Conservation (phyloP, 2,888 invertebrate genomes). For the Leucozona laternaria region DNA sequence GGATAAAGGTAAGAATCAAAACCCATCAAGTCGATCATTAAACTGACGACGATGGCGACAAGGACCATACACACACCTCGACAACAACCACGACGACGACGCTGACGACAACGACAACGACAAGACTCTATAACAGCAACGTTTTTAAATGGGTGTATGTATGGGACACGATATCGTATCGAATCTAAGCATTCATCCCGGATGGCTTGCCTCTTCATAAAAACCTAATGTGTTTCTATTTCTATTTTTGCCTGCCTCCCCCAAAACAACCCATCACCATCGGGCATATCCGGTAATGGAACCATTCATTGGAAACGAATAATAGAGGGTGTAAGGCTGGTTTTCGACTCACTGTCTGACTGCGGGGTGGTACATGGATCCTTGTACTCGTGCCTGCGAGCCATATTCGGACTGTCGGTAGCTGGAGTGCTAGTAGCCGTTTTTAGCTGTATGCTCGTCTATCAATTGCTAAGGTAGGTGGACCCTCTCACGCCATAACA, state of each 20-base stretch:
- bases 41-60: constrained; percentile 40
- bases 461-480: constrained; percentile 90
- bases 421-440: constrained; percentile 95
- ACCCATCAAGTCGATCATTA: constrained; percentile 68
- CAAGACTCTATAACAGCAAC: constrained; percentile 28
- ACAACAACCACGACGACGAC: constrained; percentile 15
- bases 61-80: constrained; percentile 7
- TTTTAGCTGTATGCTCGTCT: constrained; percentile 96
- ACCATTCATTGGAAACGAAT: constrained; percentile 59
- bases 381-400: constrained; percentile 93
- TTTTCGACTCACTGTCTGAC: constrained; percentile 93
- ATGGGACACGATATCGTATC: constrained; percentile 51
- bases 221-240: constrained; percentile 57
- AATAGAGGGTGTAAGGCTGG: constrained; percentile 88
- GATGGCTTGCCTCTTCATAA: neutral
- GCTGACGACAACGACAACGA: constrained; percentile 9
- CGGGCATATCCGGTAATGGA: constrained; percentile 56
- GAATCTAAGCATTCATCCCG: constrained; percentile 45
- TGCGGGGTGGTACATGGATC: constrained; percentile 96
- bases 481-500: constrained; percentile 23
- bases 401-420: constrained; percentile 95
- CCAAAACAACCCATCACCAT: constrained; percentile 24
- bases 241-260: constrained; percentile 26
- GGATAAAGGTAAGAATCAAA: constrained; percentile 80
- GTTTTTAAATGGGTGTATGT: constrained; percentile 36